Evolutionary conservation across 2,797 vertebrate genomes (phyloP).

Genomic region (Coluber constrictor): DNA sequence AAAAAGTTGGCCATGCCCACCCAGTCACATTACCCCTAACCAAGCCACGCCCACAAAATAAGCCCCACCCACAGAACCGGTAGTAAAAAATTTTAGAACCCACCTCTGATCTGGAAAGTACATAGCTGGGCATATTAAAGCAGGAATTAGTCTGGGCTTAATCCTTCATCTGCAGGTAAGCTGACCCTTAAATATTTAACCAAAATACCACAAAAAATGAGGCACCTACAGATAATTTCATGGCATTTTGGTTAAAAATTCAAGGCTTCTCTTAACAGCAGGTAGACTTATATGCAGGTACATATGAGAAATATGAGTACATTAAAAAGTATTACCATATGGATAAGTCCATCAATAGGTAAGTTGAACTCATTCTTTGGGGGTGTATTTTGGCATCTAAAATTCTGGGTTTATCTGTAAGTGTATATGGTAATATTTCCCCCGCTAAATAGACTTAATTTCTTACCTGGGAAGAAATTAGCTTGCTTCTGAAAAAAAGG

Average conservation of each 20-base stretch:
- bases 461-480: background rate
- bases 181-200: background rate
- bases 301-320: background rate
- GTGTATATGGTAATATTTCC: background rate
- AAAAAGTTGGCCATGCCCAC: too few species aligned
- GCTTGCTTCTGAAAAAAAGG: background rate
- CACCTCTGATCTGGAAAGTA: background rate
- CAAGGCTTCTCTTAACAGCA: background rate
- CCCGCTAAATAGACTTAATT: background rate
- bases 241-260: background rate
- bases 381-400: background rate
- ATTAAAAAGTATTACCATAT: background rate
- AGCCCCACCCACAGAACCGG: too few species aligned
- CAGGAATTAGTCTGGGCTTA: background rate
- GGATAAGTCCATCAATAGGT: background rate
- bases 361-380: background rate
- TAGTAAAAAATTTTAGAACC: too few species aligned
- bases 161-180: background rate
- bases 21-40: too few species aligned
- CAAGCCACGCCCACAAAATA: too few species aligned
- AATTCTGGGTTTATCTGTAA: background rate
- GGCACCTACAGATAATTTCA: background rate
- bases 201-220: background rate
- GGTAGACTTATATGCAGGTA: background rate
- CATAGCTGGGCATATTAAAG: background rate